A percentile compares a stretch with the other conserved stretches of the same genome.
phyloP scores from a whole-genome alignment of 1,140 invertebrate genomes.

The Drosophila lacertosa region DNA sequence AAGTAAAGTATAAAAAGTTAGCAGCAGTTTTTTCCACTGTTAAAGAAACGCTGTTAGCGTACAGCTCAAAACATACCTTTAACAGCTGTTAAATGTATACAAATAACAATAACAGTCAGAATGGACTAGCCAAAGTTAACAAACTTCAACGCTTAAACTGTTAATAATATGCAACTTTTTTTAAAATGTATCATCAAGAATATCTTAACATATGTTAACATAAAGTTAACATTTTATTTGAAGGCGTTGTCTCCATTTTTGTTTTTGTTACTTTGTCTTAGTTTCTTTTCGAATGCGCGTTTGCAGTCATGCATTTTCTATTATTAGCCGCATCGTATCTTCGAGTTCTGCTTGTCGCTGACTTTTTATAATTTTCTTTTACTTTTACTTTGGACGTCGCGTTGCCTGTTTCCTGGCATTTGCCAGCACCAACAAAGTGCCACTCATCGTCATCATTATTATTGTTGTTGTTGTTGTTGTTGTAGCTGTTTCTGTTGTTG shows the following conservation, averaged over 20 bases:
- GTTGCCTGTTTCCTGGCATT: slow-evolving; percentile 41
- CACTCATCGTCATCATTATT: slow-evolving; percentile 51
- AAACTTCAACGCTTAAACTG: too few relatives aligned
- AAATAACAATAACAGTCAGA: not conserved
- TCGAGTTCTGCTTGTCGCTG: slow-evolving; percentile 16
- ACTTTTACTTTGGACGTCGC: slow-evolving; percentile 40
- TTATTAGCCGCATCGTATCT: slow-evolving; percentile 44
- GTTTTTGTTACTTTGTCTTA: slow-evolving; percentile 37
- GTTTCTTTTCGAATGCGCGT: slow-evolving; percentile 31
- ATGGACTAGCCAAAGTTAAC: too few relatives aligned
- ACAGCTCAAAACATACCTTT: too few relatives aligned
- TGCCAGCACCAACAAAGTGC: slow-evolving; percentile 45
- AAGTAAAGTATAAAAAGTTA: too few relatives aligned
- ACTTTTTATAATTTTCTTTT: slow-evolving; percentile 55
- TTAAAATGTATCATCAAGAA: too few relatives aligned
- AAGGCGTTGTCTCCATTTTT: slow-evolving; percentile 61
- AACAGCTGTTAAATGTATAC: not conserved
- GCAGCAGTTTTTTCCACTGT: too few relatives aligned
- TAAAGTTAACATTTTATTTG: slow-evolving; percentile 8
- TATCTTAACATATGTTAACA: not conserved
- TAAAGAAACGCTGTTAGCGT: too few relatives aligned
- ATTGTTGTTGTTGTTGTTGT: slow-evolving; percentile 35
- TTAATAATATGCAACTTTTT: too few relatives aligned
- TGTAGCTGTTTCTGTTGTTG: slow-evolving; percentile 32
- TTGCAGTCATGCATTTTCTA: slow-evolving; percentile 51